Conservation (phyloP, 2,797 vertebrate genomes). For the Periparus ater region DNA sequence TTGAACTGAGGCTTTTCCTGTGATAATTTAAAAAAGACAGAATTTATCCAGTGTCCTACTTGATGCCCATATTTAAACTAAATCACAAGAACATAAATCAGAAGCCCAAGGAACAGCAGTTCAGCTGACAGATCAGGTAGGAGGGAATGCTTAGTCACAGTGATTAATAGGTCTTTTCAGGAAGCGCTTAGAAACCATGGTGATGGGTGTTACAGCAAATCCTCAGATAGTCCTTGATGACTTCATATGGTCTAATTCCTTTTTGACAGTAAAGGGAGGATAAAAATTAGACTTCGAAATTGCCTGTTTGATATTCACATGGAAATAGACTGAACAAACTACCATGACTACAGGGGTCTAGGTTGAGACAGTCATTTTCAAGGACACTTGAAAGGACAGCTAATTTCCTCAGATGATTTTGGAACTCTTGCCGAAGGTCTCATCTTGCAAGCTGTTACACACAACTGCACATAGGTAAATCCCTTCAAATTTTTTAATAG, state of each 20-base stretch:
- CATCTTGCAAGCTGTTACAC: neutral
- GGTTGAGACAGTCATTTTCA: slow-evolving; percentile 39
- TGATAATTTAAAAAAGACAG: neutral
- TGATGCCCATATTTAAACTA: slow-evolving; percentile 5
- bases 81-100: slow-evolving; percentile 38
- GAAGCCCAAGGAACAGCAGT: neutral
- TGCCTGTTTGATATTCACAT: slow-evolving; percentile 54
- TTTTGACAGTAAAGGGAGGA: slow-evolving; percentile 41
- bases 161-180: slow-evolving; percentile 61
- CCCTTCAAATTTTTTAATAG: neutral
- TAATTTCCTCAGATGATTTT: slow-evolving; percentile 34
- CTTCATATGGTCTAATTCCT: slow-evolving; percentile 46
- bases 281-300: slow-evolving; percentile 64
- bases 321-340: slow-evolving; percentile 30
- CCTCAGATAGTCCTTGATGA: slow-evolving; percentile 38
- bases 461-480: neutral
- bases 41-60: neutral
- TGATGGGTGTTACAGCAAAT: slow-evolving; percentile 55
- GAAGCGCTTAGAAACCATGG: slow-evolving; percentile 56
- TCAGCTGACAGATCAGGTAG: slow-evolving; percentile 50
- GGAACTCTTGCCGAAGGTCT: neutral
- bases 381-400: slow-evolving; percentile 30
- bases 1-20: neutral
- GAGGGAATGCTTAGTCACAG: neutral
- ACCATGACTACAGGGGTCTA: slow-evolving; percentile 49